Percentiles rank a stretch among this genome's conserved stretches.
Conservation (phyloP, 2,113 vertebrate species). For the Phycodurus eques region DNA sequence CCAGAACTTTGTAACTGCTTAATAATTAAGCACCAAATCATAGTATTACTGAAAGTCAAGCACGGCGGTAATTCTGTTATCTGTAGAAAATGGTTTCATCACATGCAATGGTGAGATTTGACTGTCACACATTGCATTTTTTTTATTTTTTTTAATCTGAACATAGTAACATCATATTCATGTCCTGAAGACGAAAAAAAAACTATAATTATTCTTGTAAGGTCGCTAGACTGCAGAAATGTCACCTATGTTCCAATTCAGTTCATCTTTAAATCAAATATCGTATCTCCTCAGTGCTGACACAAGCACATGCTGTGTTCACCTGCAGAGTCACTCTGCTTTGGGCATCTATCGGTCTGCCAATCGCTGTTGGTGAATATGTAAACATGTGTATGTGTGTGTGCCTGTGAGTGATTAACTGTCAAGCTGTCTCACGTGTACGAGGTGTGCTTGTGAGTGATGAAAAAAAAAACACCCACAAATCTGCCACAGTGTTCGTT, state of each 20-base stretch:
- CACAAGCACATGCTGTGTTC: slow-evolving; percentile 18
- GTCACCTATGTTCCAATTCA: slow-evolving; percentile 28
- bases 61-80: background rate
- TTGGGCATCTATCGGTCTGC: slow-evolving; percentile 14
- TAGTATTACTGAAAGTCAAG: background rate
- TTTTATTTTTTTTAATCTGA: background rate
- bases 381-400: slow-evolving; percentile 1
- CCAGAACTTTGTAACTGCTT: background rate
- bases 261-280: slow-evolving; percentile 24
- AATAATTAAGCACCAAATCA: background rate
- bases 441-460: background rate
- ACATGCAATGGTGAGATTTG: background rate
- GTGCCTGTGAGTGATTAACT: slow-evolving; percentile 19
- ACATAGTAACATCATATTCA: background rate
- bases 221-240: background rate
- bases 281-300: slow-evolving; percentile 8
- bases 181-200: background rate
- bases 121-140: background rate
- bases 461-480: background rate
- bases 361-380: slow-evolving; percentile 23
- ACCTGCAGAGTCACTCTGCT: slow-evolving; percentile 29
- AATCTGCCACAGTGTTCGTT: slow-evolving; percentile 9
- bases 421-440: slow-evolving; percentile 30
- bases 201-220: background rate
- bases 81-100: background rate